These are phyloP conservation scores for Jaculus jaculus DNA, from an alignment of 2,113 vertebrate species.

Conservation along the genomic window DNA sequence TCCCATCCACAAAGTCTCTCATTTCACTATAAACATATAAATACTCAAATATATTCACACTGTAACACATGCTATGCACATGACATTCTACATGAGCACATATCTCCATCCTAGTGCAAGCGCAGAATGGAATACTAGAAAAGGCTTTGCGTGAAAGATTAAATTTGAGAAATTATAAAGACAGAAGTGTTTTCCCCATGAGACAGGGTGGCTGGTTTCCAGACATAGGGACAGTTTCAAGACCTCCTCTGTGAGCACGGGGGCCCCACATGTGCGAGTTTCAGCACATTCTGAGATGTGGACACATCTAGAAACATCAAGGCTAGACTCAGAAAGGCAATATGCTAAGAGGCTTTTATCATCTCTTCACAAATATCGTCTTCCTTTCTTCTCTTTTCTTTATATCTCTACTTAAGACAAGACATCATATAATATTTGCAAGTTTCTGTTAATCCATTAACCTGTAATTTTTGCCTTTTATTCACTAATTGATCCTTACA, in stretches of 20 bases:
- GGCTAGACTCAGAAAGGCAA: not conserved
- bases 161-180: not conserved
- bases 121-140: not conserved
- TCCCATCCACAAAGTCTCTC: not conserved
- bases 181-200: no score
- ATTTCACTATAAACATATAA: no score
- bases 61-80: not conserved
- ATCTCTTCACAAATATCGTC: accelerated
- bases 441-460: not conserved
- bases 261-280: accelerated
- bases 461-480: not conserved
- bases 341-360: accelerated
- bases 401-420: no score
- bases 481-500: not conserved
- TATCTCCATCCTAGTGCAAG: not conserved
- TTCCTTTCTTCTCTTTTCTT: not conserved
- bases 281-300: no score
- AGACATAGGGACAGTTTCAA: not conserved
- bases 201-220: no score
- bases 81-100: not conserved
- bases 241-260: not conserved
- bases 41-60: not conserved
- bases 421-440: not conserved
- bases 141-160: not conserved
- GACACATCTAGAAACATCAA: accelerated